Evolutionary conservation across 2,888 invertebrate species (phyloP), one percentile per base, ranked within the genome.

Genomic region (Parnassius mnemosyne): DNA sequence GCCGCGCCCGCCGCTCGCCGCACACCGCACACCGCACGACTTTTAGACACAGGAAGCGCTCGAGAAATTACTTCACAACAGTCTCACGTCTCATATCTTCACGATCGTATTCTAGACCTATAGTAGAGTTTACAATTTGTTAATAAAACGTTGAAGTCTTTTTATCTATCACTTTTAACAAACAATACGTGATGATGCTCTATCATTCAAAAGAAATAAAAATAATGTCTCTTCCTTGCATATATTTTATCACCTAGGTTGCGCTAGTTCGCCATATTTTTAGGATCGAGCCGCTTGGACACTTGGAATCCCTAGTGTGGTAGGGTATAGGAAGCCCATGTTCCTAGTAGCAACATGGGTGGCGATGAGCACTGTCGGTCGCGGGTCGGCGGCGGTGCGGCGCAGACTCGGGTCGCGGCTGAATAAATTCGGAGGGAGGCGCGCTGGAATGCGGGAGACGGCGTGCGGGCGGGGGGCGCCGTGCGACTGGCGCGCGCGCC

Each of bases 401-500:
- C 57, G 65, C 67, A 61, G 66, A 49, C 13, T 63, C 66, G 79
- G 81, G 85, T 86, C 86, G 87, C 84, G 87, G 85, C 85, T 89
- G 87, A 89, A 88, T 89, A 89, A 88, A 87, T 89, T 88, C 87
- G 87, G 87, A 88, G 89, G 89, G 81, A 80, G 79, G 85, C 79
- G 80, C 80, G 67, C 81, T 74, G 71, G 75, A 77, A 80, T 78
- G 68, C 77, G 81, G 80, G 64, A 50, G 65, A 55, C 51, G 65
- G 65, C 62, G 73, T 73, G 83, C 76, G 83, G 81, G 77, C 84
- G 79, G 83, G 82, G 89, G 82, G 81, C 83, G 85, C 83, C 88
- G 88, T 88, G 89, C 88, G 92, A 88, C 84, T 87, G 84, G 86
- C 86, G 87, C 87, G 89, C 88, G 90, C 92, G 93, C 91, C 93